Evolutionary conservation across 2,113 vertebrate species (phyloP).

Genomic region (Leptobrachium ailaonicum): DNA sequence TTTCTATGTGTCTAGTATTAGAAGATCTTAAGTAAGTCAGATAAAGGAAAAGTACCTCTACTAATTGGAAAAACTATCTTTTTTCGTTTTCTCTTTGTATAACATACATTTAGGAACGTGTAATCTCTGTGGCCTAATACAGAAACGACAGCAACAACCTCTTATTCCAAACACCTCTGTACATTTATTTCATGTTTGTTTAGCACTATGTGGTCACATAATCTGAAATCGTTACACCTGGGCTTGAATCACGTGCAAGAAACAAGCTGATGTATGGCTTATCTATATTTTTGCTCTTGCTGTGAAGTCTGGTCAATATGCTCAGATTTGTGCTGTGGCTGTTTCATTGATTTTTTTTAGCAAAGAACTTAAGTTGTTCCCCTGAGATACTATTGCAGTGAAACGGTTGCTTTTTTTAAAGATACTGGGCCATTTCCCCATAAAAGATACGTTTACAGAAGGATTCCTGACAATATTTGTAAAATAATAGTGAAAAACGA

Average conservation of each 20-base stretch:
- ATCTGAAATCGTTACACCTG: not conserved
- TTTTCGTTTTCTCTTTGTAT: too few species aligned
- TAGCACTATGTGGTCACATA: not conserved
- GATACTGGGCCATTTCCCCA: not conserved
- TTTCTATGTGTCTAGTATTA: too few species aligned
- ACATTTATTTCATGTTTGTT: not conserved
- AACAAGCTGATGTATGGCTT: not conserved
- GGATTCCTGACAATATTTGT: too few species aligned
- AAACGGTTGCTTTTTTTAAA: constrained; percentile 6
- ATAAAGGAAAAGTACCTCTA: too few species aligned
- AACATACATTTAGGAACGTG: too few species aligned
- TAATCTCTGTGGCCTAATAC: too few species aligned
- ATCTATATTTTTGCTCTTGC: constrained; percentile 2
- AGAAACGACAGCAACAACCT: not conserved
- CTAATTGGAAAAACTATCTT: too few species aligned
- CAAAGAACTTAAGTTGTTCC: constrained; percentile 20
- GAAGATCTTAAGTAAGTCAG: too few species aligned
- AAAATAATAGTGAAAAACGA: too few species aligned
- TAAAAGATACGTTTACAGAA: not conserved
- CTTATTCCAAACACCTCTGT: not conserved
- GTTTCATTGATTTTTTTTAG: constrained; percentile 27
- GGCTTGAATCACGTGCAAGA: not conserved
- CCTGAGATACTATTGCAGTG: not conserved
- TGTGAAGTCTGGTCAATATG: constrained; percentile 5
- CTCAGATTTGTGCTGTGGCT: not conserved